Percentiles rank a stretch among this genome's conserved stretches.
These are phyloP conservation scores for Andrena dorsata DNA, from an alignment of 2,888 invertebrate species.

Conservation along the genomic window DNA sequence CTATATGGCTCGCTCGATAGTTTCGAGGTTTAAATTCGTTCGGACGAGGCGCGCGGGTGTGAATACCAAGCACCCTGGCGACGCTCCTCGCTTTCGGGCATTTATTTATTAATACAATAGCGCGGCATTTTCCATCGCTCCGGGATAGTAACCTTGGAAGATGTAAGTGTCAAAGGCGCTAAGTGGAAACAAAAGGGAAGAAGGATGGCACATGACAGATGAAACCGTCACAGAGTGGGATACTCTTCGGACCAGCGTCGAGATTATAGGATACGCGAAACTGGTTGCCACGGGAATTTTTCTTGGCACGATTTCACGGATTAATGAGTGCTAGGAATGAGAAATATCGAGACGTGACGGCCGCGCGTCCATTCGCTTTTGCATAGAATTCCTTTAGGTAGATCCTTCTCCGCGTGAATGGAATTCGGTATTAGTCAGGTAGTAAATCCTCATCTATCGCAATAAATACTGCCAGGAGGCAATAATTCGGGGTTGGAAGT, in stretches of 20 bases:
- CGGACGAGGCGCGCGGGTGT: neutral
- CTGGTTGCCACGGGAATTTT: neutral
- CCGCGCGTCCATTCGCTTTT: neutral
- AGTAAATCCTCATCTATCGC: too few relatives aligned
- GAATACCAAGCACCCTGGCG: conserved; percentile 2
- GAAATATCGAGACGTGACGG: neutral
- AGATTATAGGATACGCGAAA: neutral
- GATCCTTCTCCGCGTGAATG: neutral
- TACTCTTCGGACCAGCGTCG: neutral
- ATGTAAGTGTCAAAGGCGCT: neutral
- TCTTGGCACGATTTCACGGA: conserved; percentile 10
- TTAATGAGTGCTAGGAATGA: neutral
- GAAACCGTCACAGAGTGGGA: neutral
- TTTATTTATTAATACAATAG: neutral
- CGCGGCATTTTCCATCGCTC: neutral
- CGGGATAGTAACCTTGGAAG: neutral
- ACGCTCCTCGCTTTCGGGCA: neutral
- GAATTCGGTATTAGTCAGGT: neutral
- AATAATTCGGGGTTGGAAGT: too few relatives aligned
- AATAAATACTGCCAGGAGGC: too few relatives aligned
- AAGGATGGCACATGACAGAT: neutral
- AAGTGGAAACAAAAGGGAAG: neutral
- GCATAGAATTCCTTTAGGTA: neutral
- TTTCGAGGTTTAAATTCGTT: conserved; percentile 8
- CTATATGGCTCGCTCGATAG: neutral